Evolutionary conservation across 92 coral and sea anemone genomes (phyloP).

Genomic region (Scolanthus callimorphus): DNA sequence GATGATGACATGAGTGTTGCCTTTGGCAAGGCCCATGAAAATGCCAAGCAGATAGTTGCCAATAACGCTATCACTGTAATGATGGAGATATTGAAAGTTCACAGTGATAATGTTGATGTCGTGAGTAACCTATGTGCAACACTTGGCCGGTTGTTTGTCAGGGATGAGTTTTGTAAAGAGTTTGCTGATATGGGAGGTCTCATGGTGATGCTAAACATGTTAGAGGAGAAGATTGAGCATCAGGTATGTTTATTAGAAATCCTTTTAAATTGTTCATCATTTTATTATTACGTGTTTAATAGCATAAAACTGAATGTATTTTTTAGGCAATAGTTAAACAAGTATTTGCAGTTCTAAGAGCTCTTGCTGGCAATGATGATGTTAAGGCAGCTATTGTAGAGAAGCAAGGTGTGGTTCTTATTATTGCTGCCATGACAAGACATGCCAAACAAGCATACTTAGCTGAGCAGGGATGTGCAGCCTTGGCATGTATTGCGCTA

Average conservation of each 20-base stretch:
- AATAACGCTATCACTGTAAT: constrained; percentile 61
- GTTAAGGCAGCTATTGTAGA: constrained; percentile 78
- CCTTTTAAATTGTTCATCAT: too few species aligned
- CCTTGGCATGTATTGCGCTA: constrained; percentile 73
- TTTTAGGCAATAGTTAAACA: constrained; percentile 73
- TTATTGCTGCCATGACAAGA: constrained; percentile 73
- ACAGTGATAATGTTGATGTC: constrained; percentile 31
- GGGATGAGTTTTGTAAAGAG: constrained; percentile 80
- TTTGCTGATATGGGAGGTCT: constrained; percentile 82
- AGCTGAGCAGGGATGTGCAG: constrained; percentile 88
- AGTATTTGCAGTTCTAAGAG: constrained; percentile 67
- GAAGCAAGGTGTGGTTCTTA: constrained; percentile 64
- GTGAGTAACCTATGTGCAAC: constrained; percentile 75
- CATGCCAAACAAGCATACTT: constrained; percentile 77
- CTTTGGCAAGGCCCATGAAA: constrained; percentile 87
- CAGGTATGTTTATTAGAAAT: too few species aligned
- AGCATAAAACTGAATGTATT: too few species aligned
- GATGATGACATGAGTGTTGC: constrained; percentile 92
- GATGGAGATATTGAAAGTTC: constrained; percentile 38
- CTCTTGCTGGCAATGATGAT: constrained; percentile 84
- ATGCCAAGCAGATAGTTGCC: constrained; percentile 80
- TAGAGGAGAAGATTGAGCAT: constrained; percentile 48
- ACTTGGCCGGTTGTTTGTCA: constrained; percentile 66
- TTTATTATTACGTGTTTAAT: too few species aligned
- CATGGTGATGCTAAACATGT: constrained; percentile 53